Evolutionary conservation across 1,140 invertebrate genomes (phyloP).

Genomic region (Psilanteris sp.): DNA sequence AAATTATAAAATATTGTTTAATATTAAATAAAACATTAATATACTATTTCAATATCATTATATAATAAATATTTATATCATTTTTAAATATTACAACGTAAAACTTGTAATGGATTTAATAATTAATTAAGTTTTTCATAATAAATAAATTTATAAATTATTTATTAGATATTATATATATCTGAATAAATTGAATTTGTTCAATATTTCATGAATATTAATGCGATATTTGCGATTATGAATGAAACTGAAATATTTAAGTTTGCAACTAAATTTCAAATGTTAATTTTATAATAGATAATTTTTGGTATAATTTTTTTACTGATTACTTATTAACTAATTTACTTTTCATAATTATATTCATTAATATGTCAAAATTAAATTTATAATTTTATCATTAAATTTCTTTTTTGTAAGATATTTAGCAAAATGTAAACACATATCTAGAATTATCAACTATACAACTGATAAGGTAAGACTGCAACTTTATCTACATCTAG

Average conservation of each 20-base stretch:
- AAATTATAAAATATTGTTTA: too few species aligned
- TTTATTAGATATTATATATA: slow-evolving; percentile 32
- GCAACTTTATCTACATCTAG: slow-evolving; percentile 19
- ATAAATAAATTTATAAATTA: slow-evolving; percentile 5
- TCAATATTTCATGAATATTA: slow-evolving; percentile 54
- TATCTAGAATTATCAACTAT: slow-evolving; percentile 14
- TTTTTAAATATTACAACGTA: too few species aligned
- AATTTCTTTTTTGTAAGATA: slow-evolving; percentile 1
- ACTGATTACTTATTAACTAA: too few species aligned
- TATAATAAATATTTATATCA: too few species aligned
- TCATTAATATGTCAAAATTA: too few species aligned
- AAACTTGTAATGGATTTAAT: too few species aligned
- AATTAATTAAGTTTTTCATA: too few species aligned
- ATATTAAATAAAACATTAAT: too few species aligned
- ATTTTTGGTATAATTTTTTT: too few species aligned
- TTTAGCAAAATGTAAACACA: background rate
- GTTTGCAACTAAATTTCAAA: slow-evolving; percentile 37
- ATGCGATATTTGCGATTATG: slow-evolving; percentile 45
- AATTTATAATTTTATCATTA: too few species aligned
- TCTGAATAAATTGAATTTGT: slow-evolving; percentile 28
- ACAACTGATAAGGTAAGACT: slow-evolving; percentile 16
- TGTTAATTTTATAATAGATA: slow-evolving; percentile 50
- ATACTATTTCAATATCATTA: too few species aligned
- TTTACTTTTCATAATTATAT: too few species aligned
- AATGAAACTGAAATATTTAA: slow-evolving; percentile 51